Percentiles rank a stretch among this genome's conserved stretches.
phyloP scores from a whole-genome alignment of 2,113 vertebrate genomes.

The Girardinichthys multiradiatus region DNA sequence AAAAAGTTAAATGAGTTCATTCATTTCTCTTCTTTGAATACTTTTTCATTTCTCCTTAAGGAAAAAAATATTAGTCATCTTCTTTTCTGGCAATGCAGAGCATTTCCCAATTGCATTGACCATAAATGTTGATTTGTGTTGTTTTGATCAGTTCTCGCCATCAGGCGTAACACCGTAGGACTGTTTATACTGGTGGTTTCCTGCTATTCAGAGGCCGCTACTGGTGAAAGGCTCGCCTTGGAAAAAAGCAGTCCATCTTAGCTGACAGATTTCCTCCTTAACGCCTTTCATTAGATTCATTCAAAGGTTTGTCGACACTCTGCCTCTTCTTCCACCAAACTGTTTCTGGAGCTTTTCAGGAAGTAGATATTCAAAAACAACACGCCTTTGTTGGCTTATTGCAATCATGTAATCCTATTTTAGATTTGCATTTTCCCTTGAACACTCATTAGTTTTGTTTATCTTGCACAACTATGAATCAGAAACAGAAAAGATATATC shows the following conservation, averaged over 20 bases:
- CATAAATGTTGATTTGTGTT: constrained; percentile 39
- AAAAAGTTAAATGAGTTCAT: neutral
- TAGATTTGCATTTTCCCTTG: no score
- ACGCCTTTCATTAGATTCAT: constrained; percentile 17
- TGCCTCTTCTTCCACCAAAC: constrained; percentile 18
- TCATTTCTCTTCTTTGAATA: neutral
- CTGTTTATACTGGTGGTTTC: constrained; percentile 65
- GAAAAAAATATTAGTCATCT: neutral
- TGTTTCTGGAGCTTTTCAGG: constrained; percentile 29
- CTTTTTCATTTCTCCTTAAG: neutral
- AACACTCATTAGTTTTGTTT: neutral
- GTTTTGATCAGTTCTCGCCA: constrained; percentile 42
- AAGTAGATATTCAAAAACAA: constrained; percentile 33
- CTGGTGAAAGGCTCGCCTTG: constrained; percentile 35
- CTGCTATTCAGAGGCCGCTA: constrained; percentile 63
- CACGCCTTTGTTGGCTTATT: constrained; percentile 17
- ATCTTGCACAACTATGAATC: constrained; percentile 13
- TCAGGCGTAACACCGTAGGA: constrained; percentile 17
- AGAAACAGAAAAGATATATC: neutral
- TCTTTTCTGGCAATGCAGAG: neutral
- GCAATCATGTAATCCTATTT: constrained; percentile 19
- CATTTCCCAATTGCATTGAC: neutral
- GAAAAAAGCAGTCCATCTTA: constrained; percentile 61
- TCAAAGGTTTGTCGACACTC: constrained; percentile 24
- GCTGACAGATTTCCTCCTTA: constrained; percentile 39